phyloP scores from a whole-genome alignment of 92 coral and sea anemone genomes.

The Umimayanthus chanpuru region DNA sequence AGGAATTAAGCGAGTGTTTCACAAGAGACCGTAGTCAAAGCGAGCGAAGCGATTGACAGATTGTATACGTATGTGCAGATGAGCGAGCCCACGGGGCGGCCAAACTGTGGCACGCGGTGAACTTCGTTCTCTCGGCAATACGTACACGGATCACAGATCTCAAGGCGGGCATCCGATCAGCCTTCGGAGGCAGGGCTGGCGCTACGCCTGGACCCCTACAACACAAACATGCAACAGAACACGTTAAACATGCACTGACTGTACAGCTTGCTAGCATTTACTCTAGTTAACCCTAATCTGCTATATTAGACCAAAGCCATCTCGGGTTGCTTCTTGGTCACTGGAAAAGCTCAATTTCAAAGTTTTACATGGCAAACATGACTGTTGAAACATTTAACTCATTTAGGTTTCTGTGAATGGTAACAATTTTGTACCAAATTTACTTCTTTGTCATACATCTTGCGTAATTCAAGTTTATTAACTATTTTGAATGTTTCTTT shows the following conservation, averaged over 20 bases:
- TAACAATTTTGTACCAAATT: no score
- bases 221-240: slow-evolving; percentile 30
- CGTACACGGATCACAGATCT: slow-evolving; percentile 30
- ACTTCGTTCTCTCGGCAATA: slow-evolving; percentile 43
- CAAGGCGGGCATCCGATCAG: slow-evolving; percentile 20
- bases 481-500: no score
- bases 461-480: neutral
- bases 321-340: neutral
- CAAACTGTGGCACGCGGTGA: slow-evolving; percentile 32
- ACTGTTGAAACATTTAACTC: neutral
- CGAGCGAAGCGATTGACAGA: neutral
- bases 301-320: neutral
- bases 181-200: slow-evolving; percentile 43
- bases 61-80: slow-evolving; percentile 42
- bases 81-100: slow-evolving; percentile 43
- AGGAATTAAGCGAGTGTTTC: neutral
- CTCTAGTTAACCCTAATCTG: neutral
- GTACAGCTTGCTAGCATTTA: neutral
- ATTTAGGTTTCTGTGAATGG: neutral
- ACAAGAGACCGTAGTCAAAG: neutral
- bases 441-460: no score
- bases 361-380: no score
- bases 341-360: neutral
- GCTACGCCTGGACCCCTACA: slow-evolving; percentile 47
- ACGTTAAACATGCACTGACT: slow-evolving; percentile 16